Evolutionary conservation across 2,888 invertebrate genomes (phyloP), one percentile per base, ranked within the genome.

Genomic region (Tromatobia lineatoria): DNA sequence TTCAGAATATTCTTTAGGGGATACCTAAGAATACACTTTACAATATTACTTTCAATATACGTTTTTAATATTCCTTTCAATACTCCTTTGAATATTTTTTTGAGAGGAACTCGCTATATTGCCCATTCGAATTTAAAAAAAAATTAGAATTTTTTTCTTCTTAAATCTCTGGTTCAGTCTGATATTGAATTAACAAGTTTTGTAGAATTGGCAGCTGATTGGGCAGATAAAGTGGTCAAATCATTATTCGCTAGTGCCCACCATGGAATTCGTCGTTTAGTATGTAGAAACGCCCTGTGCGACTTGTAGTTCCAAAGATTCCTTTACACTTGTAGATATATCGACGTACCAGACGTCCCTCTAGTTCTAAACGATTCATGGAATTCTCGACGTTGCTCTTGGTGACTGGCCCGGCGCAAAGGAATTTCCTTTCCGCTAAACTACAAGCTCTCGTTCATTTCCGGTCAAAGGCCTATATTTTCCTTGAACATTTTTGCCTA

Each of bases 251-350:
- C n/a, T 15, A 11, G 18, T 66, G 59, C 83, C 83, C 59, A 74
- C 29, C 85, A 52, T 80, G 76, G 66, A 84, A 85, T 80, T 83
- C 83, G 38, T 85, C 82, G 80, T 87, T 87, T 23, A 87, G 85
- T 10, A 38, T 38, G 38, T 45, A 59, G 66, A 77, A 64, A 18
- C 25, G 13, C 67, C 86, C 87, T 38, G 83, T 85, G 67, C 80
- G 83, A 64, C 76, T 83, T 82, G 66, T 70, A 77, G 89, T 89
- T 29, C 88, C 90, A 59, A 88, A 85, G 77, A 89, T 87, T 80
- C 89, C 89, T 78, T 79, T 85, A 61, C 86, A 86, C 79, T 85
- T 86, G 83, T 85, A 85, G 67, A 66, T 73, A 87, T 80, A 79
- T 88, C 81, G 70, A 88, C 86, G 76, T 88, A 87, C 34, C 45